Conservation (phyloP, 2,113 vertebrate genomes). For the Phalacrocorax carbo region DNA sequence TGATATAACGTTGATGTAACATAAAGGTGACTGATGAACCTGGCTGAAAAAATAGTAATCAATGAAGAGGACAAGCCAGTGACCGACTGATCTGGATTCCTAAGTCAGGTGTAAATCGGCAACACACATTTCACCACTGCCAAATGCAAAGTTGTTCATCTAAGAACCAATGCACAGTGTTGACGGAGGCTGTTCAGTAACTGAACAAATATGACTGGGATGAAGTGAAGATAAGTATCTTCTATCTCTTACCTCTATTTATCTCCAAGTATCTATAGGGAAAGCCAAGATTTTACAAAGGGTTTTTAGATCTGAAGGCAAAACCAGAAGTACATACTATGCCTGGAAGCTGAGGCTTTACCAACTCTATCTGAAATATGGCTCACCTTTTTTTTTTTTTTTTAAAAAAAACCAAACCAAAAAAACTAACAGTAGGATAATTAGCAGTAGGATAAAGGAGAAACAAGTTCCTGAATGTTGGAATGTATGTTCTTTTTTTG, state of each 20-base stretch:
- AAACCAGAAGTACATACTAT: not conserved
- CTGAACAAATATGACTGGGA: not conserved
- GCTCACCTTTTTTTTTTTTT: not conserved
- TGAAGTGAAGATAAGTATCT: not conserved
- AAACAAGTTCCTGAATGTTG: not conserved
- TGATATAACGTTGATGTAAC: not conserved
- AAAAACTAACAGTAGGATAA: not conserved
- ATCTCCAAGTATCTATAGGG: not conserved
- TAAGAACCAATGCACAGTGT: not conserved
- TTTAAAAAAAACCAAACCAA: not conserved
- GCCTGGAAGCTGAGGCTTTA: not conserved
- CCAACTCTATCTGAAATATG: not conserved
- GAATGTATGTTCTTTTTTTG: not conserved
- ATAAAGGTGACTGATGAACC: not conserved
- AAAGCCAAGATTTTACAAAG: not conserved
- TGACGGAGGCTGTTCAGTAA: not conserved
- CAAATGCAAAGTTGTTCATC: not conserved
- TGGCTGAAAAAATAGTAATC: not conserved
- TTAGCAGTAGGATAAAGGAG: not conserved
- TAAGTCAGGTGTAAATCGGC: not conserved
- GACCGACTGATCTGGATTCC: not conserved
- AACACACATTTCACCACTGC: not conserved
- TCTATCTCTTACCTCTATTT: not conserved
- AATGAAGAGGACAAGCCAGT: not conserved
- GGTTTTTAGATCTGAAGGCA: not conserved